Percentiles rank a stretch among this genome's conserved stretches.
These are phyloP conservation scores for Ectobius pallidus DNA, from an alignment of 2,888 invertebrate species.

Conservation along the genomic window DNA sequence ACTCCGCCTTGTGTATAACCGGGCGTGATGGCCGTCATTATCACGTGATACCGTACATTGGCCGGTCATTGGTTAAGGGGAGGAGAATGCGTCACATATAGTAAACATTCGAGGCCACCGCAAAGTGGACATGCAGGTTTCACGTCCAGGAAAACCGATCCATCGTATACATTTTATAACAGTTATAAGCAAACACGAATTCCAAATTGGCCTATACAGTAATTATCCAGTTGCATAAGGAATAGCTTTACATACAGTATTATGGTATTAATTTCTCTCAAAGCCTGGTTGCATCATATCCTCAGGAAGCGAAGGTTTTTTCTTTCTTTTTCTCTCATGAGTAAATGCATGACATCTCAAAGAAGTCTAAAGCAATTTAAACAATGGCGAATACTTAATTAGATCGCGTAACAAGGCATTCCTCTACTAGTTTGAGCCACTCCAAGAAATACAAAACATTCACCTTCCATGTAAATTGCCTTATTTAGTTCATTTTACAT, in stretches of 20 bases:
- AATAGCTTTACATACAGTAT: slow-evolving; percentile 4
- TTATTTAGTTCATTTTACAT: too few relatives aligned
- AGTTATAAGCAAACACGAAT: slow-evolving; percentile 20
- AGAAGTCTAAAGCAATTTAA: not conserved
- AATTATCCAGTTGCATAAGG: not conserved
- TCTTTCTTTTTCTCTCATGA: not conserved
- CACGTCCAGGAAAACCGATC: not conserved
- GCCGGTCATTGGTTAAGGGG: slow-evolving; percentile 35
- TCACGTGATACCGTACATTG: slow-evolving; percentile 30
- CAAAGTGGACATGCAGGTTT: slow-evolving; percentile 28
- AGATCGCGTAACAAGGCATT: not conserved
- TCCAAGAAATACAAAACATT: too few relatives aligned
- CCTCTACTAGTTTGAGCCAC: too few relatives aligned
- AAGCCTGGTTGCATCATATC: not conserved
- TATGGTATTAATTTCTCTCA: not conserved
- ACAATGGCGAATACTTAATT: slow-evolving; percentile 5
- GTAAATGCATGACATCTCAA: not conserved
- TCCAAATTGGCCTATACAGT: not conserved
- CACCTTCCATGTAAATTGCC: too few relatives aligned
- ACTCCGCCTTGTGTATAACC: slow-evolving; percentile 25
- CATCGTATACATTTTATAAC: not conserved
- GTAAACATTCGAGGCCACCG: slow-evolving; percentile 27
- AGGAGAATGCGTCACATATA: slow-evolving; percentile 22
- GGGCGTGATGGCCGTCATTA: slow-evolving; percentile 34
- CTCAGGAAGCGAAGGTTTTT: not conserved